These are phyloP conservation scores for Hydra vulgaris DNA, from an alignment of 30 jellyfish, hydroid and myxozoan species.

Conservation along the genomic window DNA sequence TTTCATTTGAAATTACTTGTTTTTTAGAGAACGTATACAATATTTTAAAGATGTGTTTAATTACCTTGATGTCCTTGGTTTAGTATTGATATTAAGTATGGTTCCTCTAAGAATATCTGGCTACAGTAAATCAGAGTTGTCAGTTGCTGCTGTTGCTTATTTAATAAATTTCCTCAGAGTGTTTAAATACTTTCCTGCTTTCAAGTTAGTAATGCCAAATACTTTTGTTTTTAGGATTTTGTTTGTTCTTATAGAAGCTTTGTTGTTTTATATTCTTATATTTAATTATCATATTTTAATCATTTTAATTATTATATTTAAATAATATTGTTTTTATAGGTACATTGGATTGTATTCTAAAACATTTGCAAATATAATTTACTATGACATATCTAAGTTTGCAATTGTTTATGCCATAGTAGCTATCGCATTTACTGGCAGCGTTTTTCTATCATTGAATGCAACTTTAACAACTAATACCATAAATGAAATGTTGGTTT, in stretches of 20 bases:
- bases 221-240: too few species aligned
- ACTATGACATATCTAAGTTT: conserved; percentile 42
- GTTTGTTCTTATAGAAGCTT: neutral
- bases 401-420: conserved; percentile 42
- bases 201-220: conserved; percentile 26
- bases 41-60: conserved; percentile 41
- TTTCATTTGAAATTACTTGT: neutral
- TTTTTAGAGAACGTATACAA: conserved; percentile 32
- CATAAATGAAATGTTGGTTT: too few species aligned
- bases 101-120: conserved; percentile 47
- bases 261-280: neutral
- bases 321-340: conserved; percentile 15
- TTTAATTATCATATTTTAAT: neutral
- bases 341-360: conserved; percentile 64
- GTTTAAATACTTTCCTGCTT: conserved; percentile 65
- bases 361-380: conserved; percentile 46
- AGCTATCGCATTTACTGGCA: too few species aligned
- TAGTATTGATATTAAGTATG: conserved; percentile 25
- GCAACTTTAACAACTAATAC: too few species aligned
- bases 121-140: conserved; percentile 31
- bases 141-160: conserved; percentile 48
- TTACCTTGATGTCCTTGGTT: conserved; percentile 46
- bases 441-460: neutral
- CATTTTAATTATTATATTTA: too few species aligned
- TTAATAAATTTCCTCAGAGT: conserved; percentile 49